Conservation (phyloP, 2,797 vertebrate genomes). For the Microctenopoma lineatum region DNA sequence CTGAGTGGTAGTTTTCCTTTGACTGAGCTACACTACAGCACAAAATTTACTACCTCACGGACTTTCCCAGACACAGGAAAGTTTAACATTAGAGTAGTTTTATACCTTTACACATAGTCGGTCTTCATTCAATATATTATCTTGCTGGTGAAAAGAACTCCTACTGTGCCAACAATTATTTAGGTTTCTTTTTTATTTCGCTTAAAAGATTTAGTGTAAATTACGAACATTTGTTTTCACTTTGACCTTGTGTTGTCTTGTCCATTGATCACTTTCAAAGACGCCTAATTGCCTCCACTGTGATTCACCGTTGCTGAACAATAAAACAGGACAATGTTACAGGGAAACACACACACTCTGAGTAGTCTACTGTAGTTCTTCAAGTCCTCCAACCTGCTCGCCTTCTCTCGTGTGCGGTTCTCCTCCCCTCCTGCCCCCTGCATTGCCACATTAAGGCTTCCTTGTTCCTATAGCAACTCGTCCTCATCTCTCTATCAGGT, state of each 20-base stretch:
- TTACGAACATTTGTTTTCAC: conserved; percentile 27
- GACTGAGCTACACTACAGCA: background rate
- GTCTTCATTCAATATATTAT: background rate
- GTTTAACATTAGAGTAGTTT: background rate
- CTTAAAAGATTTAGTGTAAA: conserved; percentile 9
- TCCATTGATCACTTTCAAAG: conserved; percentile 29
- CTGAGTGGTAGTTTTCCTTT: background rate
- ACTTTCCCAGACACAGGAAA: background rate
- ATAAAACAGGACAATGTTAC: conserved; percentile 14
- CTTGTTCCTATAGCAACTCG: conserved; percentile 78
- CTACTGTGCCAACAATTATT: background rate
- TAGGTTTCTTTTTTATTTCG: conserved; percentile 2
- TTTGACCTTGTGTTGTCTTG: conserved; percentile 12
- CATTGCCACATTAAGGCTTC: conserved; percentile 65
- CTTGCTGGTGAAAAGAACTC: background rate
- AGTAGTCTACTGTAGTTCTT: conserved; percentile 18
- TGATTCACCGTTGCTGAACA: conserved; percentile 14
- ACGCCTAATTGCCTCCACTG: conserved; percentile 15
- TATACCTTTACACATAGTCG: background rate
- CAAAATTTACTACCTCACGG: background rate
- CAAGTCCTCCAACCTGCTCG: conserved; percentile 39
- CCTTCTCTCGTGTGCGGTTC: conserved; percentile 13
- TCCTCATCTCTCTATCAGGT: conserved; percentile 71
- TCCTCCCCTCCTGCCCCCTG: conserved; percentile 43
- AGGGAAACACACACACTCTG: background rate